Base-by-base conservation (phyloP, 2,888 invertebrate species). In the Acanthosoma haemorrhoidale region DNA sequence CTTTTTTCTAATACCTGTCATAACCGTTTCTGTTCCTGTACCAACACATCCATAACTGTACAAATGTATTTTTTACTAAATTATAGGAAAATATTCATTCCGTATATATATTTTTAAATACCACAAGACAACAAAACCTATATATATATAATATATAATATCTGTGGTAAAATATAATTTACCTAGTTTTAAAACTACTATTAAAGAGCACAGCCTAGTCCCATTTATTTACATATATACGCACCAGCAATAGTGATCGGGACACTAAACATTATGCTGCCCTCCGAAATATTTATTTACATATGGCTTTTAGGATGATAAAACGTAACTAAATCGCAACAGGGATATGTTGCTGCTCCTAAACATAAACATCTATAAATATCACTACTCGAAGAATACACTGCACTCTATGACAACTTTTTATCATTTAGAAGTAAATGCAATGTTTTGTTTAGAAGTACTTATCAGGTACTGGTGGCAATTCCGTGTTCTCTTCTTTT, bases 191-290 rank as follows among this genome's bases (percentile, higher is more conserved):
- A 64, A 38, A 38, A 39, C 36, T 39, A 39, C 13, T 38, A 38
- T 61, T 31, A 43, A 8, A 67, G 67, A 67, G 67, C 67, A 67
- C 67, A 67, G 67, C 67, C 67, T 57, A 67, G 67, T 67, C 67
- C 67, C 51, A n/a, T n/a, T n/a, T n/a, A n/a, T 67, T 67, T 67
- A 67, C 51, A 57, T 67, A 67, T 51, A 67, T 34, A 67, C 32
- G 57, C 67, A 51, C 43, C 39, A 31, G 32, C 21, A 21, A 57
- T 25, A 43, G 15, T 51, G 21, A 43, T 16, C 18, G 36, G 67
- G 67, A 57, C 67, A 4, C 57, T 67, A 67, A 67, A 51, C 21
- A 41, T 29, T 41, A 15, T 39, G 64, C 64, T 64, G 64, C 39
- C 64, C 64, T 64, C 67, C 41, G 43, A 66, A 51, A 25, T 51